A percentile compares a stretch with the other conserved stretches of the same genome.
Evolutionary conservation across 2,797 vertebrate genomes (phyloP).

Genomic region (Sebastes diaconus): DNA sequence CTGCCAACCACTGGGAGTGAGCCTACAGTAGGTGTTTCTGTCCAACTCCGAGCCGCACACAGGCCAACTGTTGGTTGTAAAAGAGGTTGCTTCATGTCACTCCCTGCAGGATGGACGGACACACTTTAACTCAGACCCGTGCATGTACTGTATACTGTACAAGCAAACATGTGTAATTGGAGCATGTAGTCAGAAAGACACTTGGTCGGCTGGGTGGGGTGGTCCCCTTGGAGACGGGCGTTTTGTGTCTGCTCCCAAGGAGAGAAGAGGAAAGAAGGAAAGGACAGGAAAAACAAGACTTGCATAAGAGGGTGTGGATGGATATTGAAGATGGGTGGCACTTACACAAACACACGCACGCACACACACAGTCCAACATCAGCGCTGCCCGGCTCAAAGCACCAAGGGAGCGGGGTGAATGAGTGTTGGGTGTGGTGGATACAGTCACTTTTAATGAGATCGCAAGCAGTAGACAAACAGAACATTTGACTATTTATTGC

Average conservation of each 20-base stretch:
- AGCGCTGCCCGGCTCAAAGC: conserved; percentile 34
- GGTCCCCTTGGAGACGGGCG: conserved; percentile 75
- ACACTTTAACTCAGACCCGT: conserved; percentile 37
- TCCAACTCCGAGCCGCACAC: conserved; percentile 61
- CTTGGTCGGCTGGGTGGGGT: conserved; percentile 61
- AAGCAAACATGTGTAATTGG: conserved; percentile 64
- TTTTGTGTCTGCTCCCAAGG: conserved; percentile 53
- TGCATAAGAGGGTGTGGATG: conserved; percentile 79
- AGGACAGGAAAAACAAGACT: conserved; percentile 75
- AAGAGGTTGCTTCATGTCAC: conserved; percentile 68
- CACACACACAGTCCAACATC: conserved; percentile 28
- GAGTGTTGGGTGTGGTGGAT: conserved; percentile 71
- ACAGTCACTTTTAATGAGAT: conserved; percentile 56
- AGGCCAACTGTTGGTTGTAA: conserved; percentile 65
- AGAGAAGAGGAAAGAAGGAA: conserved; percentile 54
- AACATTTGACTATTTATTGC: conserved; percentile 32
- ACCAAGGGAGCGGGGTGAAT: conserved; percentile 60
- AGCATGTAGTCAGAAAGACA: conserved; percentile 48
- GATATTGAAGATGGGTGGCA: conserved; percentile 77
- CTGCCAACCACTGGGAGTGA: conserved; percentile 63
- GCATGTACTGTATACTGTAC: conserved; percentile 17
- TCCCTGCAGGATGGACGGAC: conserved; percentile 63
- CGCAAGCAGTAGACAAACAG: conserved; percentile 43
- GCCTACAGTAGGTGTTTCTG: conserved; percentile 69
- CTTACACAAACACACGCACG: conserved; percentile 53